Conservation (phyloP, 2,888 invertebrate species). For the Drosophila paranaensis region DNA sequence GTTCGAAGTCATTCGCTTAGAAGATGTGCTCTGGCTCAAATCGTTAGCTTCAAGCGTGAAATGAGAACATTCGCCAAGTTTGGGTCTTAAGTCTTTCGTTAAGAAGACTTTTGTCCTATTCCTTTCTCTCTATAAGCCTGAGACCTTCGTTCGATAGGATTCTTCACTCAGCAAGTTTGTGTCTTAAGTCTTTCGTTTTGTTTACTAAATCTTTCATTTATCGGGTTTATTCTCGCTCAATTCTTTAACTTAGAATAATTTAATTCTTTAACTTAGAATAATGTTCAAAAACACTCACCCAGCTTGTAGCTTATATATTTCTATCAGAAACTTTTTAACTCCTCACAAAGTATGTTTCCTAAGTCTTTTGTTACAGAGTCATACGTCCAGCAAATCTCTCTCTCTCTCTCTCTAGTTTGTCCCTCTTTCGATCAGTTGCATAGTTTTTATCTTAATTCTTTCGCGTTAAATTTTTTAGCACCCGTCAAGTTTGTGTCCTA, state of each 20-base stretch:
- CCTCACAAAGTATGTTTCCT: constrained; percentile 16
- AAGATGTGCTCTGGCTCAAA: background rate
- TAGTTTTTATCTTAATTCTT: constrained; percentile 28
- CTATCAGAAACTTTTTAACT: too few species aligned
- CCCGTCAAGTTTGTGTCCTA: background rate
- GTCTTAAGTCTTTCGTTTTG: constrained; percentile 3
- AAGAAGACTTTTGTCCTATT: too few species aligned
- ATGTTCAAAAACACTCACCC: too few species aligned
- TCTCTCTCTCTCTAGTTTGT: background rate
- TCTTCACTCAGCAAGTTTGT: background rate
- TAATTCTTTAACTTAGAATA: too few species aligned
- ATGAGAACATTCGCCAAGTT: background rate
- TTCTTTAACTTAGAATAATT: too few species aligned
- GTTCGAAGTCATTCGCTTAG: background rate
- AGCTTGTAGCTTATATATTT: too few species aligned
- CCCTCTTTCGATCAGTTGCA: background rate
- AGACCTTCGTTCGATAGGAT: too few species aligned
- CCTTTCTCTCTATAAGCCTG: too few species aligned
- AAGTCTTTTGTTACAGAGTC: constrained; percentile 41
- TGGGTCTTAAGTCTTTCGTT: constrained; percentile 51
- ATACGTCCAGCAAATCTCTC: background rate
- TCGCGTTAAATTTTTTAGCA: background rate
- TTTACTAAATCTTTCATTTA: constrained; percentile 58
- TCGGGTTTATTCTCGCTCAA: too few species aligned
- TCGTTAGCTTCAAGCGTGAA: background rate